Evolutionary conservation across 1,140 invertebrate genomes (phyloP), one percentile per base, ranked within the genome.

Genomic region (Hydropsyche tenuis): DNA sequence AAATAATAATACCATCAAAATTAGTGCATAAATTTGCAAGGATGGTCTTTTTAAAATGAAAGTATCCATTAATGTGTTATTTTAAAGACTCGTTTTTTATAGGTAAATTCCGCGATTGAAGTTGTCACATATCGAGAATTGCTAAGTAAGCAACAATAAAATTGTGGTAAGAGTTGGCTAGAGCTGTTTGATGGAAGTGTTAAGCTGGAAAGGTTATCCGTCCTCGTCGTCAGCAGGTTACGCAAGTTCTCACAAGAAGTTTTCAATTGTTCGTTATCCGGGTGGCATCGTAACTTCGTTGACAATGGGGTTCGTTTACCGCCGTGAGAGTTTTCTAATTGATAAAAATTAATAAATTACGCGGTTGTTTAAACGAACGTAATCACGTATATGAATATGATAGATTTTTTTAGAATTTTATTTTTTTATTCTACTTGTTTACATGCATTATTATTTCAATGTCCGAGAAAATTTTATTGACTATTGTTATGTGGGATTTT

Each of bases 161-260:
- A 9, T 37, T 37, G 30, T 9, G 30, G 30, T 37, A 9, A 37
- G 9, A 37, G 30, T 4, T 37, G 3, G 30, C 30, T 37, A 37
- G 30, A 37, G 3, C 30, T 3, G 9, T 37, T 37, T 37, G 3
- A 37, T 9, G 9, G 30, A n/a, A n/a, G n/a, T n/a, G n/a, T n/a
- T n/a, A n/a, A 37, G 30, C 30, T n/a, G n/a, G n/a, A 46, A 46
- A 46, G 48, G 48, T 53, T 53, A 20, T 53, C 48, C 9, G 18
- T 53, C 9, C 18, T 16, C n/a, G n/a, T n/a, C n/a, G n/a, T n/a
- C n/a, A n/a, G n/a, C n/a, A 9, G 3, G 30, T 60, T 60, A 60
- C 56, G 56, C 56, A 60, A 60, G 23, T 60, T 60, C 56, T 25
- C 56, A 60, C 56, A 60, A 37, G 56, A 23, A 11, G 56, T 53